phyloP scores from a whole-genome alignment of 2,888 invertebrate species.

The Latrodectus hesperus region DNA sequence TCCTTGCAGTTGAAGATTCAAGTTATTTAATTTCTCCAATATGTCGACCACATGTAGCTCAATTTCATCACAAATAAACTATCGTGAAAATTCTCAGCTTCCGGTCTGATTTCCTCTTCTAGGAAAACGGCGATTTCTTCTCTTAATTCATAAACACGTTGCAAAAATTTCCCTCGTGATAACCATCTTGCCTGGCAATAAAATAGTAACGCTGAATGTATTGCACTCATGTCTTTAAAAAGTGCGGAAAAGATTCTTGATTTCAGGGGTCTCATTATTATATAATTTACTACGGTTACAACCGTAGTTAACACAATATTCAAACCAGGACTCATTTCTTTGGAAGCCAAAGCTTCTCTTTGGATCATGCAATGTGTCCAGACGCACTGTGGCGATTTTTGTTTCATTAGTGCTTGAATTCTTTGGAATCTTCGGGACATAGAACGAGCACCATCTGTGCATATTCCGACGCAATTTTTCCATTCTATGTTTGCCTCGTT shows the following conservation, averaged over 20 bases:
- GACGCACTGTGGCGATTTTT: conserved; percentile 31
- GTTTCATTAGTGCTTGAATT: conserved; percentile 30
- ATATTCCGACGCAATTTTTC: conserved; percentile 31
- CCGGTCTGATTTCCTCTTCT: too few species aligned
- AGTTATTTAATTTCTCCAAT: too few species aligned
- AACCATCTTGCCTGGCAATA: conserved; percentile 33
- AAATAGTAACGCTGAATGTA: conserved; percentile 43
- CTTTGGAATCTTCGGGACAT: conserved; percentile 29
- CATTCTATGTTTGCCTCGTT: conserved; percentile 37
- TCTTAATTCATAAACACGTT: conserved; percentile 36
- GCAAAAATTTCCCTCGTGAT: conserved; percentile 28
- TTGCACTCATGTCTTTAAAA: conserved; percentile 33
- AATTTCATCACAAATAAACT: too few species aligned
- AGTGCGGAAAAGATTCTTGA: conserved; percentile 33
- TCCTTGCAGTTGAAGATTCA: too few species aligned
- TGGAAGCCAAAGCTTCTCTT: conserved; percentile 36
- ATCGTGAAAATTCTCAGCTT: too few species aligned
- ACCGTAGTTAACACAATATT: conserved; percentile 32
- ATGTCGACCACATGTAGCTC: too few species aligned
- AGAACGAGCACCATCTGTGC: conserved; percentile 16
- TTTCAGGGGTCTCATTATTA: conserved; percentile 39
- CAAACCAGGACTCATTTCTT: conserved; percentile 33
- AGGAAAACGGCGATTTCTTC: too few species aligned
- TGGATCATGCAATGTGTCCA: conserved; percentile 39
- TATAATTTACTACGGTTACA: conserved; percentile 41